phyloP scores from a whole-genome alignment of 2,888 invertebrate species.

The Acronicta aceris region DNA sequence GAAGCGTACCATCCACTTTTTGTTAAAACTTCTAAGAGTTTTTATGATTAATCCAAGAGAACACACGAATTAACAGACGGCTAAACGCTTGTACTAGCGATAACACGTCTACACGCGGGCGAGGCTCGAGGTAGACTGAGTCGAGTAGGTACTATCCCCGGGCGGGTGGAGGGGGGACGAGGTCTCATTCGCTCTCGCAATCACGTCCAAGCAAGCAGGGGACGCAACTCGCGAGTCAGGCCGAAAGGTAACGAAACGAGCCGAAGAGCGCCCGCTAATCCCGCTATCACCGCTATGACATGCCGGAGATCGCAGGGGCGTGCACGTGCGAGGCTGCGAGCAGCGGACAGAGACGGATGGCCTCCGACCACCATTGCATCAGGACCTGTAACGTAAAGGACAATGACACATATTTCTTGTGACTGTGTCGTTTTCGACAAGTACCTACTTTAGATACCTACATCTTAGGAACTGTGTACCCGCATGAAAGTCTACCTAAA shows the following conservation, averaged over 20 bases:
- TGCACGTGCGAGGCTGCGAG: conserved; percentile 58
- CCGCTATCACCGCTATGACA: conserved; percentile 72
- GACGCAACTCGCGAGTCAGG: conserved; percentile 74
- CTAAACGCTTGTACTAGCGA: conserved; percentile 61
- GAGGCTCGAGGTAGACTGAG: conserved; percentile 79
- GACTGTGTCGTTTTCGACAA: conserved; percentile 21
- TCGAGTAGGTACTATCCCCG: conserved; percentile 66
- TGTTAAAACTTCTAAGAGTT: conserved; percentile 65
- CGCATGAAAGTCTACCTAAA: not conserved
- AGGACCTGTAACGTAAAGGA: conserved; percentile 42
- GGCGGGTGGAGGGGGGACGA: conserved; percentile 69
- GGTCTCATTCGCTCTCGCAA: conserved; percentile 75
- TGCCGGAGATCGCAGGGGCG: conserved; percentile 64
- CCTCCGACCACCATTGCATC: conserved; percentile 35
- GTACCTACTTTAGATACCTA: not conserved
- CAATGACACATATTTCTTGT: conserved; percentile 46
- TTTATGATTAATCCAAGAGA: conserved; percentile 66
- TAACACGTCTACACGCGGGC: conserved; percentile 64
- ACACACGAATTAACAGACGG: conserved; percentile 84
- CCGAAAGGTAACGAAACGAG: conserved; percentile 72
- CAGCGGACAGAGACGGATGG: conserved; percentile 43
- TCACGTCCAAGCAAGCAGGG: conserved; percentile 73
- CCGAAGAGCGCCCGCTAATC: conserved; percentile 76
- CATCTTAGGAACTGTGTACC: conserved; percentile 2
- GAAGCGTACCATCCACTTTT: conserved; percentile 65